A percentile compares a stretch with the other conserved stretches of the same genome.
phyloP scores from a whole-genome alignment of 1,140 invertebrate species.

The Ostrea denselamellosa region DNA sequence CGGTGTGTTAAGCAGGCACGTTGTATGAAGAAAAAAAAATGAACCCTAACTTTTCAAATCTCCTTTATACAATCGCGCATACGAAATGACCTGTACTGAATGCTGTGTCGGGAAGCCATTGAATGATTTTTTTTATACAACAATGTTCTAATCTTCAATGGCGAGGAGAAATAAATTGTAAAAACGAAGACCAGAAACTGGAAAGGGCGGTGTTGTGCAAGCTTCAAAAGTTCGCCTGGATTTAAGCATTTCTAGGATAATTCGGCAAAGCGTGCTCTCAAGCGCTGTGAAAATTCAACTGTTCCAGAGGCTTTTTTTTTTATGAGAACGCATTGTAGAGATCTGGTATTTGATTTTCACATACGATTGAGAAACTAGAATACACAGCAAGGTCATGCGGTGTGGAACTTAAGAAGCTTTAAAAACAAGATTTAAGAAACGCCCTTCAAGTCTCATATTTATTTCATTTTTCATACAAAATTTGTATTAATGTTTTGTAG shows the following conservation, averaged over 20 bases:
- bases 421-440: slow-evolving; percentile 39
- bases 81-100: slow-evolving; percentile 24
- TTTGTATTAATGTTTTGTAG: slow-evolving; percentile 35
- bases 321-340: slow-evolving; percentile 32
- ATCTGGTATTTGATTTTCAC: slow-evolving; percentile 36
- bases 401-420: slow-evolving; percentile 18
- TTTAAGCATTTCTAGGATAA: background rate
- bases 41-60: background rate
- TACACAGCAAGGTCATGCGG: slow-evolving; percentile 20
- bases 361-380: slow-evolving; percentile 38
- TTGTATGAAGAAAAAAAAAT: slow-evolving; percentile 14
- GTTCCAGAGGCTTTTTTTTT: background rate
- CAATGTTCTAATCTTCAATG: slow-evolving; percentile 38
- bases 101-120: slow-evolving; percentile 27
- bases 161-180: background rate
- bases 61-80: slow-evolving; percentile 12
- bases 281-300: slow-evolving; percentile 8
- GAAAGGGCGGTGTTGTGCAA: background rate
- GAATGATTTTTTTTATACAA: slow-evolving; percentile 13
- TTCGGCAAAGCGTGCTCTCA: background rate
- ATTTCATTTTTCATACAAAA: slow-evolving; percentile 34
- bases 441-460: slow-evolving; percentile 11
- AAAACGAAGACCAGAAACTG: background rate
- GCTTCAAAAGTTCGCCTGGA: background rate
- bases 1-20: background rate